Conservation (phyloP, 1,140 invertebrate genomes). For the Ericerus pela region DNA sequence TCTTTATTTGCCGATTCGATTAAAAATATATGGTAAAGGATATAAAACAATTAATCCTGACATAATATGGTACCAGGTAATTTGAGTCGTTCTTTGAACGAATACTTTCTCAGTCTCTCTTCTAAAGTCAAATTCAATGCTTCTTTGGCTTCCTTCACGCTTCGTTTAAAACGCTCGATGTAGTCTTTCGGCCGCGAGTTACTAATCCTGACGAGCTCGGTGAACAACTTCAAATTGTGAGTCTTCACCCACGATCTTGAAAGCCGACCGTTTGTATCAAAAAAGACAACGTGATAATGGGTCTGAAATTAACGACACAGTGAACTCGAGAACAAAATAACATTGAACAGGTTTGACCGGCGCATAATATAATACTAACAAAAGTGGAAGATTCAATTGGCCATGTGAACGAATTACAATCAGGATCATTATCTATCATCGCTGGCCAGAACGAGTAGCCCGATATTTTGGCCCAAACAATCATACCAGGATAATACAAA, state of each 20-base stretch:
- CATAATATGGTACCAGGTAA: neutral
- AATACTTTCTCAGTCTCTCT: neutral
- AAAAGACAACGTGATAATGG: slow-evolving; percentile 46
- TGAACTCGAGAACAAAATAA: no score
- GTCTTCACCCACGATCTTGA: slow-evolving; percentile 38
- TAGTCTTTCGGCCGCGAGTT: neutral
- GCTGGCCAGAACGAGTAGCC: slow-evolving; percentile 58
- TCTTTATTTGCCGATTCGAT: no score
- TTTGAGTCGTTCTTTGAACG: neutral
- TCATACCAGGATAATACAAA: no score
- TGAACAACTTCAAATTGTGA: slow-evolving; percentile 32
- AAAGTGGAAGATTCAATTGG: slow-evolving; percentile 31
- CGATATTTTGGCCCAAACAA: slow-evolving; percentile 44
- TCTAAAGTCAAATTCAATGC: neutral
- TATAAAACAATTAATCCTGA: neutral
- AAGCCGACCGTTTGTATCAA: slow-evolving; percentile 34
- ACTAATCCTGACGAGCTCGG: neutral
- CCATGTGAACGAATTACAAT: slow-evolving; percentile 43
- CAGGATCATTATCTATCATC: slow-evolving; percentile 53
- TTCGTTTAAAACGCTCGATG: neutral
- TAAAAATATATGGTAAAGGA: no score
- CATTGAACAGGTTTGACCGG: no score
- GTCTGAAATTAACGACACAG: slow-evolving; percentile 36
- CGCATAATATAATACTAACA: no score
- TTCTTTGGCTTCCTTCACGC: neutral